Evolutionary conservation across 2,888 invertebrate species (phyloP).

Genomic region (Callyntrura sp.): DNA sequence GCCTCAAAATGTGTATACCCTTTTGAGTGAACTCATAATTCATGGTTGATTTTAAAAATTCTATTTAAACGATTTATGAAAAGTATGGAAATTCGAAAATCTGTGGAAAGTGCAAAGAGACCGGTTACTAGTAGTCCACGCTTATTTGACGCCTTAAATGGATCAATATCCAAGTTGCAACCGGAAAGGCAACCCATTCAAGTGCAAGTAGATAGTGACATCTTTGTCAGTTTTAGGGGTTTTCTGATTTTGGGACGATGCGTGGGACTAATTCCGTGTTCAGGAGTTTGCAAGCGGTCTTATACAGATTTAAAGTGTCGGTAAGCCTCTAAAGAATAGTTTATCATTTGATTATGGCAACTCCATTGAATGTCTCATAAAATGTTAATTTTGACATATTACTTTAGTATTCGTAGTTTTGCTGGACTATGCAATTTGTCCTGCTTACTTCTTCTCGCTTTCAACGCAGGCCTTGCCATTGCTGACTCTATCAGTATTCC

Average conservation of each 20-base stretch:
- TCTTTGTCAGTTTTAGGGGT: conserved; percentile 60
- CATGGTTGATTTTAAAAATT: too few relatives aligned
- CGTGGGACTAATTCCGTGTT: conserved; percentile 64
- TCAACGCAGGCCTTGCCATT: conserved; percentile 23
- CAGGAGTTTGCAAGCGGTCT: conserved; percentile 62
- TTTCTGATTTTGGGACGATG: conserved; percentile 70
- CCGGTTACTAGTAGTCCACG: neutral
- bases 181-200: neutral
- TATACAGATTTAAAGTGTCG: conserved; percentile 45
- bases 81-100: neutral
- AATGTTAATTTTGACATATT: neutral
- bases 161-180: neutral
- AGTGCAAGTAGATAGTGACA: conserved; percentile 28
- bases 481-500: neutral
- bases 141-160: conserved; percentile 26
- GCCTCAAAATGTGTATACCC: neutral
- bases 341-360: too few relatives aligned
- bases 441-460: conserved; percentile 4
- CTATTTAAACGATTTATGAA: neutral
- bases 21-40: neutral
- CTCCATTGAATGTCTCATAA: too few relatives aligned
- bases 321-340: conserved; percentile 49
- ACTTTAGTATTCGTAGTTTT: conserved; percentile 9
- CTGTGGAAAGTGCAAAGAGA: neutral
- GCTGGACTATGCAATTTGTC: conserved; percentile 7